Conservation (phyloP, 2,797 vertebrate genomes). For the Urocyon cinereoargenteus region DNA sequence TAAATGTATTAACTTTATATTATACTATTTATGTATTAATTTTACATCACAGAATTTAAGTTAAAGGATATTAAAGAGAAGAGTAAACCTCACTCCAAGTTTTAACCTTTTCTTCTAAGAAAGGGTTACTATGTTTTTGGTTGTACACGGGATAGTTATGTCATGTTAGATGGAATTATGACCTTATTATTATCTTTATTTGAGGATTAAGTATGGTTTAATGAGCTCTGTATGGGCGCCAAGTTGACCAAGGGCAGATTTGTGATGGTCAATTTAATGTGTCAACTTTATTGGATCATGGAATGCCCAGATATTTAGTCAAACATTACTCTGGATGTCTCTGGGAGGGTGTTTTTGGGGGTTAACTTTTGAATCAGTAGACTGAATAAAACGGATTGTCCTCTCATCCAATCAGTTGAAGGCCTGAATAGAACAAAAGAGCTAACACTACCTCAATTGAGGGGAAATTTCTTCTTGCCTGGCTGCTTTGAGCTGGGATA, state of each 20-base stretch:
- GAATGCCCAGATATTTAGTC: neutral
- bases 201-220: neutral
- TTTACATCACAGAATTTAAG: neutral
- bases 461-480: neutral
- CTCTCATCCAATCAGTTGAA: neutral
- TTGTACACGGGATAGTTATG: neutral
- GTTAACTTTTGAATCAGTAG: slow-evolving; percentile 17
- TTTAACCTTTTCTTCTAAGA: neutral
- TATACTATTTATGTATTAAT: slow-evolving; percentile 25
- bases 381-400: neutral
- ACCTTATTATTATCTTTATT: neutral
- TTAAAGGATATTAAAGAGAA: neutral
- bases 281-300: neutral
- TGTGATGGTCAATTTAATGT: neutral
- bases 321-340: neutral
- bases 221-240: neutral
- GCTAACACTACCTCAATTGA: neutral
- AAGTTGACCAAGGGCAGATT: neutral
- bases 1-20: neutral
- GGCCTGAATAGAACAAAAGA: neutral
- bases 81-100: neutral
- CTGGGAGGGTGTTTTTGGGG: neutral
- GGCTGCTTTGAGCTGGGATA: neutral
- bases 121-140: neutral
- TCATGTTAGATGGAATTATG: neutral